Base-by-base conservation (phyloP, 2,888 invertebrate species). In the Lepas anatifera region DNA sequence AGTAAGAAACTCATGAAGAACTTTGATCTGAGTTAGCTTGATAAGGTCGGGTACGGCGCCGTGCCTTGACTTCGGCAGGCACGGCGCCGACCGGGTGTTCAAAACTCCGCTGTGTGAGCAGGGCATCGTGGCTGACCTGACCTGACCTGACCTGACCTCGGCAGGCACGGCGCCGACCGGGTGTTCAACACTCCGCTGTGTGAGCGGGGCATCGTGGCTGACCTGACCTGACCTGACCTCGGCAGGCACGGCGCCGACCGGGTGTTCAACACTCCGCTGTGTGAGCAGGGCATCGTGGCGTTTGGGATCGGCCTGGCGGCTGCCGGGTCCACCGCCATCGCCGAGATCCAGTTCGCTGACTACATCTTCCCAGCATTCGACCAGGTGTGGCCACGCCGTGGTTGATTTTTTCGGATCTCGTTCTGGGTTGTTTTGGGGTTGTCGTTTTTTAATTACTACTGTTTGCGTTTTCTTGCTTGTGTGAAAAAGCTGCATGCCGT, bases 311-410 rank as follows among this genome's bases (percentile, higher is more conserved):
- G 97, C 0, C 84, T 91, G 18, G 95, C 98, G 0, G 89, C 87
- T 10, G 87, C 89, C 0, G 98, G 98, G 0, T 86, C 91, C 0
- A 98, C 95, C 0, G 95, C 97, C 1, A 92, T 99, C 69, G 98
- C 97, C 0, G 99, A 99, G 83, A 96, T 99, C 78, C 99, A 99
- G 81, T 99, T 99, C 81, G 97, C 96, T 0, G 99, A 99, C 82
- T 99, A 99, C 78, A 99, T 99, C 75, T 96, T 91, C 79, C 99
- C 99, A 4, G 98, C 98, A 1, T 98, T 98, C 81, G 99, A 99
- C 83, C 98, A 98, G 86, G 92, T 93, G 76, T 41, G 69, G 72
- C 29, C 6, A 52, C 8, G 52, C n/a, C n/a, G n/a, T n/a, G n/a
- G n/a, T n/a, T n/a, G n/a, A n/a, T n/a, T n/a, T n/a, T n/a, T n/a